Conservation (phyloP, 2,113 vertebrate species). For the Ptyas mucosa region DNA sequence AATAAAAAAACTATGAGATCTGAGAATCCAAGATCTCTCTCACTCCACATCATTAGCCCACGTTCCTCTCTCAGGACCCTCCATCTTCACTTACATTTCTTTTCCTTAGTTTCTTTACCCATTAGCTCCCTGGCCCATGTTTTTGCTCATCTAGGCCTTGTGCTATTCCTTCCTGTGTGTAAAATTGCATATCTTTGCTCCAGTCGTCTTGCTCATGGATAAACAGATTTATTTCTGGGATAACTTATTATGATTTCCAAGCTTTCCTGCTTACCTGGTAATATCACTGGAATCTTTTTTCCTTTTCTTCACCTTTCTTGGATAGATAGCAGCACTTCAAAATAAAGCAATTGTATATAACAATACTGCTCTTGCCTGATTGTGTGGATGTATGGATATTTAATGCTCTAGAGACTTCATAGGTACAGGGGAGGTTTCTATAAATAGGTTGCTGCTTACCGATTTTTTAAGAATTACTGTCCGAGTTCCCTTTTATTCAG, state of each 20-base stretch:
- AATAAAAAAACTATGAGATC: background rate
- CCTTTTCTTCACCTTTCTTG: background rate
- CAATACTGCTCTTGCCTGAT: background rate
- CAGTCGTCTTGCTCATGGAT: background rate
- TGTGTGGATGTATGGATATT: background rate
- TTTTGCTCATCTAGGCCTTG: background rate
- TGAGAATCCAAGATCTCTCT: background rate
- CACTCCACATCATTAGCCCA: background rate
- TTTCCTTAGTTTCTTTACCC: background rate
- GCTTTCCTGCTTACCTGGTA: background rate
- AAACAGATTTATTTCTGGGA: background rate
- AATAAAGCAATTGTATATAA: background rate
- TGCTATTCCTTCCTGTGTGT: background rate
- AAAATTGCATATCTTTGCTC: background rate
- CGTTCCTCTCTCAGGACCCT: background rate
- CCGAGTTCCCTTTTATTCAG: background rate
- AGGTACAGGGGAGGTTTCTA: background rate
- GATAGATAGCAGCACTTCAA: background rate
- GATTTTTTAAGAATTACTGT: background rate
- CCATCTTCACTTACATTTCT: background rate
- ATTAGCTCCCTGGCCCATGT: background rate
- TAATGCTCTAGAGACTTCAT: background rate
- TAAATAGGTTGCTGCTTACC: background rate
- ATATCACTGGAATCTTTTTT: background rate
- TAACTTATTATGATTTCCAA: background rate